Conservation (phyloP, 2,888 invertebrate genomes). For the Acrobasis suavella region DNA sequence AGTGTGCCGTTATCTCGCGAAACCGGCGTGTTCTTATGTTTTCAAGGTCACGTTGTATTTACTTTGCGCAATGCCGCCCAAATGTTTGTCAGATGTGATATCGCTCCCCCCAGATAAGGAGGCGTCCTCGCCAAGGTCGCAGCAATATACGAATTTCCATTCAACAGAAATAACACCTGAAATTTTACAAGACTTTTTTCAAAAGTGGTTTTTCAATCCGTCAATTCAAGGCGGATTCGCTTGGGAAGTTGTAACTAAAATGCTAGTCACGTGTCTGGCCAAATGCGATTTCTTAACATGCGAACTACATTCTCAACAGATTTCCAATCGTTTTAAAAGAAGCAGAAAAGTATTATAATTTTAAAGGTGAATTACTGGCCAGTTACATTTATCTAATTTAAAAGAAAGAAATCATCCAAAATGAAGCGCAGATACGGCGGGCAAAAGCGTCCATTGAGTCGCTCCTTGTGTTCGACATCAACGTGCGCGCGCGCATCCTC, state of each 20-base stretch:
- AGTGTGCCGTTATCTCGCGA: conserved; percentile 59
- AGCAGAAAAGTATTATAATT: not conserved
- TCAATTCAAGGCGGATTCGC: conserved; percentile 29
- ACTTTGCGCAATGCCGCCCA: conserved; percentile 60
- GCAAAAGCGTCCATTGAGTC: conserved; percentile 31
- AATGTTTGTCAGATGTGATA: conserved; percentile 63
- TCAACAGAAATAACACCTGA: not conserved
- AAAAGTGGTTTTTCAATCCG: conserved; percentile 18
- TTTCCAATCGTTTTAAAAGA: not conserved
- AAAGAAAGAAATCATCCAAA: not conserved
- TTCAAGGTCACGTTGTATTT: conserved; percentile 73
- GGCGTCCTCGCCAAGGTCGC: conserved; percentile 54
- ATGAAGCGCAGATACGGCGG: not conserved
- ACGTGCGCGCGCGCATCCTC: conserved; percentile 59
- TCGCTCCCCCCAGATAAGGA: conserved; percentile 60
- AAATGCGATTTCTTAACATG: conserved; percentile 37
- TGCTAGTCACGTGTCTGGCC: conserved; percentile 49
- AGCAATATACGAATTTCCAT: conserved; percentile 38
- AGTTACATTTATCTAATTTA: not conserved
- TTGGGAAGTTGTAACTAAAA: conserved; percentile 40
- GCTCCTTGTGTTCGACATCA: conserved; percentile 67
- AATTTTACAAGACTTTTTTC: not conserved
- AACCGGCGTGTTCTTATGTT: conserved; percentile 50
- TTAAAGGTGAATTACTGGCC: not conserved
- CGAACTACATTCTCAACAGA: not conserved